Evolutionary conservation across 35 echinoderm and acorn worm genomes (phyloP), one percentile per base, ranked within the genome.

Genomic region (Acanthaster planci): DNA sequence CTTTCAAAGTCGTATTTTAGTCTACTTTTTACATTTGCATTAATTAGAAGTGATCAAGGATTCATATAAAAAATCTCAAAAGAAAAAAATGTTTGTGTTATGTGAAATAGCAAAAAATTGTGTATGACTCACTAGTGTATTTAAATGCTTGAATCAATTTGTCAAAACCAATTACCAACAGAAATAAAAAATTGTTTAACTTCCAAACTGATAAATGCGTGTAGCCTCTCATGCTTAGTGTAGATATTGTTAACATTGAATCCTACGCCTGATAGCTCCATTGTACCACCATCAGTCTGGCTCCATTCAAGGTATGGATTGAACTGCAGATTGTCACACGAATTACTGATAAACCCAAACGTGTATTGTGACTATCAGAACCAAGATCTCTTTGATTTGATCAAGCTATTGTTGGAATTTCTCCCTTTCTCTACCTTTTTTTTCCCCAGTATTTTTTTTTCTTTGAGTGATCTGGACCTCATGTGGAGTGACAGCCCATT

Each of bases 181-280:
- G 19, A 67, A 31, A 27, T 22, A 8, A 0, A 22, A 27, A 7
- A 31, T 8, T 31, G 30, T 67, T 67, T 8, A 67, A 27, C 30
- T 67, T 67, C 54, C 59, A 67, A 14, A 72, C 64, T 72, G 64
- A 72, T 72, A 31, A 72, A 34, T 26, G 10, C 34, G 64, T 72
- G 64, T 72, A 31, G 34, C 64, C 23, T 31, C 23, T 26, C 34
- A 10, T 31, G 34, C 22, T 72, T 72, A 72, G 10, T 31, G 7
- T 72, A 31, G 64, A 31, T 26, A 35, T 3, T 31, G 64, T 36
- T 34, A 30, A 31, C 23, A 72, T 72, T 34, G 34, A 72, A 26
- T 34, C 22, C 18, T 72, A 35, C 3, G 19, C 30, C 21, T 67
- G 23, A 6, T 47, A 67, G 8, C 21, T 8, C n/a, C 59, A 67